phyloP scores from a whole-genome alignment of 2,888 invertebrate genomes.

The Diachrysia chrysitis region DNA sequence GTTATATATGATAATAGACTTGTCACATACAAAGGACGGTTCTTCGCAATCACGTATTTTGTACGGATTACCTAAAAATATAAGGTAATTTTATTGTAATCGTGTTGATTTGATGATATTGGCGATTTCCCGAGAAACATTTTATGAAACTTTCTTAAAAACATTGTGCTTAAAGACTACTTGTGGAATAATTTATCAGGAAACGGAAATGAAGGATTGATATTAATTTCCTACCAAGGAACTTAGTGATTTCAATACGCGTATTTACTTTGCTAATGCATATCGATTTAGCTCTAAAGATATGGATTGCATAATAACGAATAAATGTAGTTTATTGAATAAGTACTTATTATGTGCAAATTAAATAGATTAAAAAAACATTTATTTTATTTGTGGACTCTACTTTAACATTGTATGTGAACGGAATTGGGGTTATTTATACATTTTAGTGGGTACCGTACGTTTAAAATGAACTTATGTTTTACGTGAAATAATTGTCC shows the following conservation, averaged over 20 bases:
- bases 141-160: not conserved
- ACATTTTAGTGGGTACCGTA: no score
- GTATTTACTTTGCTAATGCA: constrained; percentile 1
- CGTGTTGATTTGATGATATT: not conserved
- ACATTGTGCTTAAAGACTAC: not conserved
- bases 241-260: not conserved
- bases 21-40: not conserved
- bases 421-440: no score
- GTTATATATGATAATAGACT: not conserved
- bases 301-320: not conserved
- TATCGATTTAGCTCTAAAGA: not conserved
- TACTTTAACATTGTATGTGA: no score
- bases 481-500: no score
- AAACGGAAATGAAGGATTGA: not conserved
- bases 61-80: not conserved
- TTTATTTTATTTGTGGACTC: no score
- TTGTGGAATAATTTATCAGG: not conserved
- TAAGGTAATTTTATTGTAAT: not conserved
- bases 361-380: no score
- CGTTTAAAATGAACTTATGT: no score
- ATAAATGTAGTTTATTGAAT: not conserved
- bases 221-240: not conserved
- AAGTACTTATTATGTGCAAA: no score
- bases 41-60: not conserved
- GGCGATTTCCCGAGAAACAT: not conserved